Evolutionary conservation across 2,113 vertebrate species (phyloP).

Genomic region (Hippoglossus stenolepis): DNA sequence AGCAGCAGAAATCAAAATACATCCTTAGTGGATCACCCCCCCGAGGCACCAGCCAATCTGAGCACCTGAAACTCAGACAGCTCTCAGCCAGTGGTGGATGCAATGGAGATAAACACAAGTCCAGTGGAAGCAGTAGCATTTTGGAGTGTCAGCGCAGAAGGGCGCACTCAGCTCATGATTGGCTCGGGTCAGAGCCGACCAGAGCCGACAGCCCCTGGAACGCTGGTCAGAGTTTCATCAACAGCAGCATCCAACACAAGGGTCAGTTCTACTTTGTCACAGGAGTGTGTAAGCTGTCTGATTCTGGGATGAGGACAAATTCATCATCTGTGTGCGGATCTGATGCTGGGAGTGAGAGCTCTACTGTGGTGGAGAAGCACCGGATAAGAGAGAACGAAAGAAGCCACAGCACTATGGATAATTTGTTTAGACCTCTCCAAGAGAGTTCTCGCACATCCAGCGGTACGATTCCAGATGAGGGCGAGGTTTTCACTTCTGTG

Average conservation of each 20-base stretch:
- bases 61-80: slow-evolving; percentile 66
- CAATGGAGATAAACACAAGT: slow-evolving; percentile 47
- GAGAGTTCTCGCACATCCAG: slow-evolving; percentile 55
- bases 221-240: slow-evolving; percentile 53
- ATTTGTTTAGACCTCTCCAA: slow-evolving; percentile 67
- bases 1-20: slow-evolving; percentile 66
- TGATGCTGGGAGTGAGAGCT: slow-evolving; percentile 49
- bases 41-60: slow-evolving; percentile 67
- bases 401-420: slow-evolving; percentile 74
- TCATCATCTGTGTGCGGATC: slow-evolving; percentile 56
- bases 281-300: slow-evolving; percentile 72
- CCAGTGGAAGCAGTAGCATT: slow-evolving; percentile 14
- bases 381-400: slow-evolving; percentile 61
- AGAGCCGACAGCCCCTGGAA: slow-evolving; percentile 51
- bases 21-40: slow-evolving; percentile 68
- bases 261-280: slow-evolving; percentile 86
- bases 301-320: slow-evolving; percentile 36
- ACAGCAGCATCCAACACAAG: slow-evolving; percentile 83
- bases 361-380: slow-evolving; percentile 48
- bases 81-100: slow-evolving; percentile 23
- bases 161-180: slow-evolving; percentile 64
- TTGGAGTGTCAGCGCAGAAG: slow-evolving; percentile 67
- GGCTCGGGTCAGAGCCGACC: slow-evolving; percentile 56
- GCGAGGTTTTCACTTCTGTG: slow-evolving; percentile 31
- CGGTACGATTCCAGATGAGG: slow-evolving; percentile 45